Evolutionary conservation across 2,113 vertebrate species (phyloP).

Genomic region (Rhipidura dahli): DNA sequence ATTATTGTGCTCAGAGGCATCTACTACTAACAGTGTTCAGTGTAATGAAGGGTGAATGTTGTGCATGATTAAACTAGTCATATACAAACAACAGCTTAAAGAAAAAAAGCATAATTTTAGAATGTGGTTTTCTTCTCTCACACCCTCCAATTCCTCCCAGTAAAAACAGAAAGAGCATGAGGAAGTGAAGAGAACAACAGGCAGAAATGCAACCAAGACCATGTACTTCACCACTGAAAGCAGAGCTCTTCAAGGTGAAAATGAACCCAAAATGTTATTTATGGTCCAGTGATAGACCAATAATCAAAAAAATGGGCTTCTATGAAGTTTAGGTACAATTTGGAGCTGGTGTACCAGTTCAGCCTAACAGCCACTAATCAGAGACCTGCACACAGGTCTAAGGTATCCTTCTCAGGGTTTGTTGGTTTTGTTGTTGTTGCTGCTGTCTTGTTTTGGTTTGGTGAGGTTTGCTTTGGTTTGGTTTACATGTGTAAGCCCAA

Average conservation of each 20-base stretch:
- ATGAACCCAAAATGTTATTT: neutral
- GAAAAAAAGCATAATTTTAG: slow-evolving; percentile 32
- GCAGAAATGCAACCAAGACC: neutral
- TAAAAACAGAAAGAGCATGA: neutral
- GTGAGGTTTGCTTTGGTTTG: too few species aligned
- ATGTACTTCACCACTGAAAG: neutral
- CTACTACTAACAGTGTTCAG: slow-evolving; percentile 37
- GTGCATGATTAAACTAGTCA: slow-evolving; percentile 59
- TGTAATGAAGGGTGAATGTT: slow-evolving; percentile 59
- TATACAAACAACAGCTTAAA: slow-evolving; percentile 58
- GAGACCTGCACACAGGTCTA: neutral
- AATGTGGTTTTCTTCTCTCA: neutral
- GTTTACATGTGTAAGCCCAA: neutral
- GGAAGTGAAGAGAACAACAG: neutral
- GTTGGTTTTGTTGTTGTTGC: neutral
- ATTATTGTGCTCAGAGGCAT: slow-evolving; percentile 60
- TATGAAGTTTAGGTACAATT: neutral
- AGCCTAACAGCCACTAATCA: neutral
- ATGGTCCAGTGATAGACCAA: neutral
- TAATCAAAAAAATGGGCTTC: neutral
- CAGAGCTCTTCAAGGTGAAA: neutral
- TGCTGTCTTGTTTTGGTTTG: too few species aligned
- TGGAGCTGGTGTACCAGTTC: neutral
- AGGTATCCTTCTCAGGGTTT: neutral
- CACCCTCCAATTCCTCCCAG: neutral